A percentile compares a stretch with the other conserved stretches of the same genome.
Evolutionary conservation across 2,113 vertebrate genomes (phyloP).

Genomic region (Corythaixoides concolor): DNA sequence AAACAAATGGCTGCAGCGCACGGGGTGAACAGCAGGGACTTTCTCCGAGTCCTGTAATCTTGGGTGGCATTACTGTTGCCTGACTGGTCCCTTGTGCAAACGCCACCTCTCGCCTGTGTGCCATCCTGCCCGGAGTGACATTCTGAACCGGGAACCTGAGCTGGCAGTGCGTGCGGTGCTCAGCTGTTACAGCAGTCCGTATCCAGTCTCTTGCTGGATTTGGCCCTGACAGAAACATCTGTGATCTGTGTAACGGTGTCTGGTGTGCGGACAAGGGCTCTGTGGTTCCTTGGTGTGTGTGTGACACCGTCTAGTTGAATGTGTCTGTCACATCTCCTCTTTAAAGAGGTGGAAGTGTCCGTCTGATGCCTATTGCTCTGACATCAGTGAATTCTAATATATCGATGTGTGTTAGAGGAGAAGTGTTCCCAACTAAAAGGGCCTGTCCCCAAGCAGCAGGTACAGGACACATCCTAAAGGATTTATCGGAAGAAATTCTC

Average conservation of each 20-base stretch:
- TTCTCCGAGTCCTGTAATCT: neutral
- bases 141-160: neutral
- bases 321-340: neutral
- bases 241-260: too few species aligned
- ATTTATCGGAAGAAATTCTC: neutral
- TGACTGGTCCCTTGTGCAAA: neutral
- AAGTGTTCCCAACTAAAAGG: neutral
- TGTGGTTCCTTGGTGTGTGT: rapidly evolving
- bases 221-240: neutral
- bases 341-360: neutral
- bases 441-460: neutral
- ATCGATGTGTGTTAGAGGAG: neutral
- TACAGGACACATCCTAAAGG: neutral
- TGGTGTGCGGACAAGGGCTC: neutral
- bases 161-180: rapidly evolving
- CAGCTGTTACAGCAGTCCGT: neutral
- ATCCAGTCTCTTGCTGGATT: neutral
- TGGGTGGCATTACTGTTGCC: rapidly evolving
- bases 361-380: neutral
- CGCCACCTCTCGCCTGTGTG: neutral
- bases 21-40: neutral
- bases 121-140: neutral
- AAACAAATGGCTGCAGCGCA: neutral
- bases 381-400: neutral
- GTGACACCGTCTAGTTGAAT: neutral